Conservation (phyloP, 2,113 vertebrate species). For the Pavo muticus region DNA sequence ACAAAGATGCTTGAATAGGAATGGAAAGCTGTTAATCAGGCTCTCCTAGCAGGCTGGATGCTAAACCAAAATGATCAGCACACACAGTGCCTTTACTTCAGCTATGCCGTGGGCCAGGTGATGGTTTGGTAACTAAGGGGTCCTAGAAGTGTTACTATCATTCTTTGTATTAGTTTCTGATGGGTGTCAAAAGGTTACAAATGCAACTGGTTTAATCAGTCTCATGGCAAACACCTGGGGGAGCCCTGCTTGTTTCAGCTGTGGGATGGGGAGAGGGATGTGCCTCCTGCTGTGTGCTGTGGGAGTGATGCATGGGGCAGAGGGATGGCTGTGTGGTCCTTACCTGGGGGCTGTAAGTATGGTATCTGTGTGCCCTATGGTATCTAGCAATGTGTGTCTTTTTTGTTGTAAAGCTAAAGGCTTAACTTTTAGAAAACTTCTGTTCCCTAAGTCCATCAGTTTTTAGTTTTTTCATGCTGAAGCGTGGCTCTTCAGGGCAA, state of each 20-base stretch:
- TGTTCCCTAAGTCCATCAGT: background rate
- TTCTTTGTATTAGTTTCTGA: background rate
- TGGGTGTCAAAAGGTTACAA: background rate
- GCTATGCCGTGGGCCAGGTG: background rate
- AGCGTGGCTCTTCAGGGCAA: too few relatives aligned
- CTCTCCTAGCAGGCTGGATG: background rate
- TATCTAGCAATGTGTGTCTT: fast-evolving
- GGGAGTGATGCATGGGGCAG: background rate
- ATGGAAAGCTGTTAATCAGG: conserved; percentile 20
- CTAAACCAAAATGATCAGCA: background rate
- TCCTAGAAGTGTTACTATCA: fast-evolving
- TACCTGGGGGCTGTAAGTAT: fast-evolving
- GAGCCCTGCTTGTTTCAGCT: background rate
- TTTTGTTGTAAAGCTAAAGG: background rate
- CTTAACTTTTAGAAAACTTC: background rate
- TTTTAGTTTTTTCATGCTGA: background rate
- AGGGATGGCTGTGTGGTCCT: background rate
- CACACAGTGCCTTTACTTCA: background rate
- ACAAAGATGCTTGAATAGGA: conserved; percentile 37
- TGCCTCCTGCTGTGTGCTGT: background rate
- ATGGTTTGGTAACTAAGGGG: background rate
- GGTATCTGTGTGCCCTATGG: background rate
- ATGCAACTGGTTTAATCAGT: background rate
- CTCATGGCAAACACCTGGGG: background rate
- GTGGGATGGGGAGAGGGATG: background rate